Evolutionary conservation across 1,140 invertebrate genomes (phyloP).

Genomic region (Neodiprion lecontei): DNA sequence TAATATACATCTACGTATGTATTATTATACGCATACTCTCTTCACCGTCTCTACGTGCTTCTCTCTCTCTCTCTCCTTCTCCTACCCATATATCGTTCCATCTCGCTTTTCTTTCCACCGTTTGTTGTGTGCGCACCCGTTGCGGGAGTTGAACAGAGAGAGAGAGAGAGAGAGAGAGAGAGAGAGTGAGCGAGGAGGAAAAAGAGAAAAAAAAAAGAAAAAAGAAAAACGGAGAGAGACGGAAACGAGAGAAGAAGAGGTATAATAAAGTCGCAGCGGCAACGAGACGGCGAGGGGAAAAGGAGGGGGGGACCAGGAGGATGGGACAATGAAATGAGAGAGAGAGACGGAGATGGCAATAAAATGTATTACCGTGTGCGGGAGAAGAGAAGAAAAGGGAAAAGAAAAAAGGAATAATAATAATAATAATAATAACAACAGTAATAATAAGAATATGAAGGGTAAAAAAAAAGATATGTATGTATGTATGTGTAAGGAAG

Average conservation of each 20-base stretch:
- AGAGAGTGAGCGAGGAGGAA: conserved; percentile 24
- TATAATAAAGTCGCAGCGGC: neutral
- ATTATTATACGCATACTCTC: neutral
- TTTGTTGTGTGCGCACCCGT: neutral
- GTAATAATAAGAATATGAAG: conserved; percentile 24
- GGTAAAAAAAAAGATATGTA: conserved; percentile 12
- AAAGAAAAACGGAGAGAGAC: neutral
- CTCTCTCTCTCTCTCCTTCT: neutral
- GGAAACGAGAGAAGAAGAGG: conserved; percentile 17
- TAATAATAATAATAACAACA: conserved; percentile 9
- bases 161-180: conserved; percentile 27
- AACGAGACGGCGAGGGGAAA: conserved; percentile 19
- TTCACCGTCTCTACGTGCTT: neutral
- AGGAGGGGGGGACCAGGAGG: conserved; percentile 31
- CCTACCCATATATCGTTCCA: neutral
- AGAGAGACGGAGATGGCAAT: conserved; percentile 47
- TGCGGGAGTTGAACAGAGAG: conserved; percentile 21
- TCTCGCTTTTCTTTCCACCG: conserved; percentile 28
- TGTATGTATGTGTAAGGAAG: neutral
- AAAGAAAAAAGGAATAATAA: conserved; percentile 20
- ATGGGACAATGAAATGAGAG: conserved; percentile 8
- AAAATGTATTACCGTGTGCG: conserved; percentile 55
- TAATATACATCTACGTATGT: too few species aligned
- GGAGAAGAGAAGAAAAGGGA: neutral
- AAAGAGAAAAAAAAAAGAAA: neutral